These are phyloP conservation scores for Pseudomyrmex pallidus DNA, from an alignment of 1,140 invertebrate genomes.

Conservation along the genomic window DNA sequence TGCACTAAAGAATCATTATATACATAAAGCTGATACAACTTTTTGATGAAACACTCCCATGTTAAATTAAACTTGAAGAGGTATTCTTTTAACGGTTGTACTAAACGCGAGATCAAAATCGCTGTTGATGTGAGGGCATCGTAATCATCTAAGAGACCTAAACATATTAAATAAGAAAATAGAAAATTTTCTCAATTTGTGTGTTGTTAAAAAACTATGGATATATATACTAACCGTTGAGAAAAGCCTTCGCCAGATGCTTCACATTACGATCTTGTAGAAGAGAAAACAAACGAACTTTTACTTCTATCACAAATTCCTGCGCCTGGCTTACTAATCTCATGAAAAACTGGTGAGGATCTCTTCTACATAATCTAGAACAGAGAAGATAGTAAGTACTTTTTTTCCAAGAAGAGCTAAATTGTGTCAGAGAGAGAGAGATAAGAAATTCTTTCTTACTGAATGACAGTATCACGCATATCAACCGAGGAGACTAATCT, in stretches of 20 bases:
- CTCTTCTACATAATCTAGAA: constrained; percentile 86
- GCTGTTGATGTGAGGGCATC: constrained; percentile 87
- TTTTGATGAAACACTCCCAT: constrained; percentile 88
- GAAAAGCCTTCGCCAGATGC: constrained; percentile 85
- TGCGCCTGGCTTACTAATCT: constrained; percentile 87
- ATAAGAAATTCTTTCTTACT: constrained; percentile 70
- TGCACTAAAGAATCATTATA: constrained; percentile 88
- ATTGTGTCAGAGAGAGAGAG: neutral
- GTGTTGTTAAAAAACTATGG: constrained; percentile 7
- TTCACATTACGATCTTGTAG: constrained; percentile 84
- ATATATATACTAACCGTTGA: constrained; percentile 82
- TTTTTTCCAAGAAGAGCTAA: neutral
- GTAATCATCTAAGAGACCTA: constrained; percentile 87
- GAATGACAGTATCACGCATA: constrained; percentile 75
- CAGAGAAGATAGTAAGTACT: constrained; percentile 58
- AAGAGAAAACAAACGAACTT: constrained; percentile 87
- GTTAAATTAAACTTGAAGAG: constrained; percentile 87
- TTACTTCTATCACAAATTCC: constrained; percentile 88
- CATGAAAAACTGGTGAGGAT: constrained; percentile 88
- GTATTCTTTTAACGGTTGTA: constrained; percentile 86
- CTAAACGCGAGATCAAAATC: constrained; percentile 85
- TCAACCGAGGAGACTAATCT: constrained; percentile 68
- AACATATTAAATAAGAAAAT: neutral
- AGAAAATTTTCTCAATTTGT: too few species aligned
- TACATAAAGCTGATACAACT: constrained; percentile 88